These are phyloP conservation scores for Patagioenas fasciata DNA, from an alignment of 2,113 vertebrate genomes.

Conservation along the genomic window DNA sequence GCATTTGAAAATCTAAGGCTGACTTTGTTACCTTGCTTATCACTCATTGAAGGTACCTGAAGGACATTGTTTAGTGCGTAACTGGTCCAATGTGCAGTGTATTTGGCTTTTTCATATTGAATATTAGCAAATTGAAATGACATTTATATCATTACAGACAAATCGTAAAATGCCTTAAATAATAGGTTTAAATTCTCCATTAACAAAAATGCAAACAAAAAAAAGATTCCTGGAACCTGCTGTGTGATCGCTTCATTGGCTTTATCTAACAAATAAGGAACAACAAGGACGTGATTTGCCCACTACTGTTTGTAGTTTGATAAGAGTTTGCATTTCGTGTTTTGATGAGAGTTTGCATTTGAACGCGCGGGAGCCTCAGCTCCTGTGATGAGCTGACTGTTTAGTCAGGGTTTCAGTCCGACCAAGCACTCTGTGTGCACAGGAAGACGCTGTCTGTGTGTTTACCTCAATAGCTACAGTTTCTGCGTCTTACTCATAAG, in stretches of 20 bases:
- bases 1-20: background rate
- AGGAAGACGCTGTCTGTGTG: constrained; percentile 37
- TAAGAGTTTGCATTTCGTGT: background rate
- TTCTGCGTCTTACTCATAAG: constrained; percentile 15
- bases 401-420: constrained; percentile 67
- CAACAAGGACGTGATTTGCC: background rate
- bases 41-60: background rate
- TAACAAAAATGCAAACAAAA: background rate
- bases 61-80: background rate
- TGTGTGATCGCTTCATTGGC: background rate
- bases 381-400: constrained; percentile 3
- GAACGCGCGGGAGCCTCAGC: background rate
- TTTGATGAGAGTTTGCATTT: background rate
- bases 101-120: background rate
- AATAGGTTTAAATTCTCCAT: background rate
- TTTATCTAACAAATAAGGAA: background rate
- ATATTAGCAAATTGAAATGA: background rate
- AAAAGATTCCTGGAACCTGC: background rate
- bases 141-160: background rate
- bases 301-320: background rate
- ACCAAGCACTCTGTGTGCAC: background rate
- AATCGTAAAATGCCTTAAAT: background rate
- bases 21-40: background rate
- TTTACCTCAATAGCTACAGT: constrained; percentile 7
- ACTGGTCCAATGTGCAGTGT: background rate